A percentile compares a stretch with the other conserved stretches of the same genome.
phyloP scores from a whole-genome alignment of 2,797 vertebrate species.

The Fundulus diaphanus region DNA sequence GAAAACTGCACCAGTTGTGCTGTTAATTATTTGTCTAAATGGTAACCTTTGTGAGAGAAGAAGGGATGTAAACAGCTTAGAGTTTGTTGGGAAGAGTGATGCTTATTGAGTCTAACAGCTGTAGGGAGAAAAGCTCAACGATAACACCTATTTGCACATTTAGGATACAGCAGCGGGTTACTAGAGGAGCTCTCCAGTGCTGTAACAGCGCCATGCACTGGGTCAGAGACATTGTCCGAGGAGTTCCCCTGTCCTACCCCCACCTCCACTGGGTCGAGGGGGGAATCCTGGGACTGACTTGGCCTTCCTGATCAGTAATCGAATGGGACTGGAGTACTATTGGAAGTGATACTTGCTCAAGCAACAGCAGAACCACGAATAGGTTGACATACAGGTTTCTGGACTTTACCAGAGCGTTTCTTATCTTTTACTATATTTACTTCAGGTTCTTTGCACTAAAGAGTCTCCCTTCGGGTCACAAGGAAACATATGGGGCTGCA shows the following conservation, averaged over 20 bases:
- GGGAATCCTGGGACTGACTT: neutral
- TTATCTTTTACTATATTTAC: neutral
- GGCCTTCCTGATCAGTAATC: neutral
- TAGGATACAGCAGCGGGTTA: neutral
- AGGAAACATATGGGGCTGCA: neutral
- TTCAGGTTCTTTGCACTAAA: neutral
- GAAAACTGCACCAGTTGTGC: neutral
- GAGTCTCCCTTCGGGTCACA: neutral
- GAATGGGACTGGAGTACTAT: neutral
- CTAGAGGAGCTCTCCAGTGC: neutral
- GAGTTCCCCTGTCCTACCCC: neutral
- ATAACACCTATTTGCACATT: neutral
- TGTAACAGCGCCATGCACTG: neutral
- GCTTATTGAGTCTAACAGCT: neutral
- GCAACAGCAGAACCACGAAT: neutral
- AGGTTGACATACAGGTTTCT: neutral
- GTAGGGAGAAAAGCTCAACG: neutral
- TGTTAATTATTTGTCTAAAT: neutral
- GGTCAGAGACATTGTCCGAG: neutral
- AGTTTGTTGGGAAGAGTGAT: neutral
- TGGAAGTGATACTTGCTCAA: neutral
- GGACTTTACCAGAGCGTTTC: neutral
- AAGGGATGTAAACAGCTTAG: neutral
- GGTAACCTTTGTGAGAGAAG: neutral
- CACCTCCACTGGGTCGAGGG: neutral